phyloP scores from a whole-genome alignment of 64 coral and sea anemone genomes.

The Orbicella faveolata region DNA sequence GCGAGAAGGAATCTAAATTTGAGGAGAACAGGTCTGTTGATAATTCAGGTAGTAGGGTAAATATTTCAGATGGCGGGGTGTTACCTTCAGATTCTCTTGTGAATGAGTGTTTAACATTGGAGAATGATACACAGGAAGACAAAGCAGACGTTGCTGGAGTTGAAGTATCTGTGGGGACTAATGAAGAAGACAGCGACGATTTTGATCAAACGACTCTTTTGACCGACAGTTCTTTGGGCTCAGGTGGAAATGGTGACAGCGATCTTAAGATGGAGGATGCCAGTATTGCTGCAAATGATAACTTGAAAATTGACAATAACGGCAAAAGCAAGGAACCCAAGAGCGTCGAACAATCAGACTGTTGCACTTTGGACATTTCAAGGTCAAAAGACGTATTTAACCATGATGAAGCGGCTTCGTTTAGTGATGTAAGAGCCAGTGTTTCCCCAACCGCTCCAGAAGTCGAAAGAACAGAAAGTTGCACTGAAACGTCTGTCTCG shows the following conservation, averaged over 20 bases:
- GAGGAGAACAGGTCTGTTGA: neutral
- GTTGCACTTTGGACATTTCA: neutral
- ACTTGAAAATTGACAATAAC: neutral
- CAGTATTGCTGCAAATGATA: neutral
- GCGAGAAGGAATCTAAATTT: neutral
- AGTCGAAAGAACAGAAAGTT: neutral
- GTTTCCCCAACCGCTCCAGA: neutral
- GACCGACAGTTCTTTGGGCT: neutral
- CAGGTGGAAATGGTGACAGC: neutral
- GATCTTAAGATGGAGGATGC: neutral
- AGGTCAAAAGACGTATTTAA: neutral
- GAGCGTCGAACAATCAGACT: neutral
- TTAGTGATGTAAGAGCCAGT: neutral
- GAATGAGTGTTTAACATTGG: neutral
- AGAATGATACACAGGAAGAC: neutral
- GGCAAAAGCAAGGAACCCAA: neutral
- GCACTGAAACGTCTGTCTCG: neutral
- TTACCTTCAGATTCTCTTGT: neutral
- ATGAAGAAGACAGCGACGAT: neutral
- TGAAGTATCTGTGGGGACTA: neutral
- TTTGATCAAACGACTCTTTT: neutral
- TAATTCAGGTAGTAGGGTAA: neutral
- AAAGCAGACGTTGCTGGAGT: neutral
- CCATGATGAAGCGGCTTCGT: neutral
- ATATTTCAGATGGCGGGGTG: neutral